Conservation (phyloP, 2,113 vertebrate genomes). For the Sus scrofa region DNA sequence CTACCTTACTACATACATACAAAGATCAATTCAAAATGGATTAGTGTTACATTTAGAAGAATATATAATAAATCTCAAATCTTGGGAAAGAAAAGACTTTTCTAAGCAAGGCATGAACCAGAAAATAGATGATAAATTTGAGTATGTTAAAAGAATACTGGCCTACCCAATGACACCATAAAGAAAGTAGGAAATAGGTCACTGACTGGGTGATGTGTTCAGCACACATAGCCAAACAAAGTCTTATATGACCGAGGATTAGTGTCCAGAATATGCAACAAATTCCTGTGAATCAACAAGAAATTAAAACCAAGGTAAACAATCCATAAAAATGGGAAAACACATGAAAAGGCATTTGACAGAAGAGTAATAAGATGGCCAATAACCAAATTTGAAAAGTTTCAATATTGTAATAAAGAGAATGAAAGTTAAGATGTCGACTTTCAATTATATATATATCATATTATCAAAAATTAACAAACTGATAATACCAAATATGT, state of each 20-base stretch:
- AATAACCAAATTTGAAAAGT: background rate
- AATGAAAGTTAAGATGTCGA: slow-evolving; percentile 7
- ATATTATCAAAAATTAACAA: background rate
- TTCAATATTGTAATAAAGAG: background rate
- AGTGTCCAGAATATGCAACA: background rate
- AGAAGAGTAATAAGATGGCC: background rate
- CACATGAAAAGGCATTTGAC: background rate
- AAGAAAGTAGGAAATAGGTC: background rate
- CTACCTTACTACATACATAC: background rate
- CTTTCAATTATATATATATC: background rate
- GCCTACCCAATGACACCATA: background rate
- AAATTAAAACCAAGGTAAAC: background rate
- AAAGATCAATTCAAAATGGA: background rate
- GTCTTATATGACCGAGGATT: background rate
- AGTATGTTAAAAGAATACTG: background rate
- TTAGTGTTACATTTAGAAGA: background rate
- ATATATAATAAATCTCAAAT: background rate
- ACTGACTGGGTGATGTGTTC: background rate
- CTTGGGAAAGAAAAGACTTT: background rate
- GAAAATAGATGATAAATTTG: background rate
- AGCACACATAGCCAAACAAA: background rate
- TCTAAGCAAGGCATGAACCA: background rate
- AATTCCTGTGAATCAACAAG: background rate
- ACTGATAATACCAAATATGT: background rate
- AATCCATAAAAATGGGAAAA: background rate